Evolutionary conservation across 2,888 invertebrate genomes (phyloP), one percentile per base, ranked within the genome.

Genomic region (Lithophane semibrunnea): DNA sequence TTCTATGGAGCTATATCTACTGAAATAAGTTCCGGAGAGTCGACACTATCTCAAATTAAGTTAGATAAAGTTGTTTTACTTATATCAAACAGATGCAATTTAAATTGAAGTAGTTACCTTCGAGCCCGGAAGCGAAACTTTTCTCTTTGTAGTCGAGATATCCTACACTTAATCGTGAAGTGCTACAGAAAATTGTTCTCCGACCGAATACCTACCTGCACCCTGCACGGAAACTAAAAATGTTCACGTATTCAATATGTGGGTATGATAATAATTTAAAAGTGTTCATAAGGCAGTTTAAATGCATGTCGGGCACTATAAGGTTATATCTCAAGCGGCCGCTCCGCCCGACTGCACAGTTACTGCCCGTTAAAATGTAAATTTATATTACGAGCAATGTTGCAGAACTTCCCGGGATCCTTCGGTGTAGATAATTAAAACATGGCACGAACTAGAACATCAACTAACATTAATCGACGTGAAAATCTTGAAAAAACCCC

Each of bases 331-430:
- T 90, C 88, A 86, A 85, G 85, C 85, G 83, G 80, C 80, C 85
- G 77, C 82, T 82, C 87, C 86, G 87, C 87, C 80, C 85, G 88
- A 87, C 85, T 92, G 92, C 92, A 92, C 90, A 89, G 88, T 91
- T 89, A 90, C 86, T 87, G 90, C 88, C 89, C 88, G 92, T 92
- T 92, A 90, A 93, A 90, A 92, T 92, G 92, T 88, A 91, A 93
- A 93, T 93, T 92, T 91, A 91, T 90, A 90, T 89, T 83, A 90
- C 85, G 82, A 89, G 85, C 90, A 84, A 88, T 89, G 89, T 87
- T 88, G 86, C 85, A 86, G 79, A 88, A 86, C 84, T 86, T 84
- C 81, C 79, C 74, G 67, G 81, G 71, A 77, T 86, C 80, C 79
- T 86, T 84, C 81, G 74, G 73, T 83, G 79, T 75, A 81, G 82